Percentiles rank a stretch among this genome's conserved stretches.
phyloP scores from a whole-genome alignment of 2,113 vertebrate genomes.

The Anoplopoma fimbria region DNA sequence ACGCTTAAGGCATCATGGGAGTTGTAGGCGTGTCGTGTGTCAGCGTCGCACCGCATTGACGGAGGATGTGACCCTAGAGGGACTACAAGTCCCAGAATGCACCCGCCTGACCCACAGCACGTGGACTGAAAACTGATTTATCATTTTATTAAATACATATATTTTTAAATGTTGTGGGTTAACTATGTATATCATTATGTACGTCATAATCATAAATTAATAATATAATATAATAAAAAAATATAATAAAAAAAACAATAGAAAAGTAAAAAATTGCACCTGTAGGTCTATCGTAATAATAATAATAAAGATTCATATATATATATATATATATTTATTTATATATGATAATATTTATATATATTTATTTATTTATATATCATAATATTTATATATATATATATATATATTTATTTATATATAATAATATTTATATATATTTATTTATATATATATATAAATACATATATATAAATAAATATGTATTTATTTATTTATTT shows the following conservation, averaged over 20 bases:
- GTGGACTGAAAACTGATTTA: neutral
- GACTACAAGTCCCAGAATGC: slow-evolving; percentile 75
- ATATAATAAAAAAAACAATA: no score
- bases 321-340: no score
- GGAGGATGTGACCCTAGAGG: rapidly evolving
- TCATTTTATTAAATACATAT: neutral
- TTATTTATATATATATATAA: neutral
- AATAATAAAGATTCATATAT: neutral
- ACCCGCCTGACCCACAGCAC: neutral
- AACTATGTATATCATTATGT: no score
- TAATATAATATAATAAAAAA: no score
- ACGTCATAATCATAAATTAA: no score
- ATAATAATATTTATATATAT: neutral
- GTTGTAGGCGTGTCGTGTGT: slow-evolving; percentile 49
- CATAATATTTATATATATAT: neutral
- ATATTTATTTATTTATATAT: neutral
- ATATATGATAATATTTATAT: no score
- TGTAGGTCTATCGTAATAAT: no score
- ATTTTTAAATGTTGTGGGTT: neutral
- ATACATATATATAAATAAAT: no score
- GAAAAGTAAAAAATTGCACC: no score
- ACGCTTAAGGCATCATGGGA: slow-evolving; percentile 65
- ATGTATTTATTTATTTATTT: no score
- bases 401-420: neutral
- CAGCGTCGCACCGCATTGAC: rapidly evolving